Percentiles rank a stretch among this genome's conserved stretches.
Evolutionary conservation across 2,888 invertebrate species (phyloP).

Genomic region (Diarsia dahlii): DNA sequence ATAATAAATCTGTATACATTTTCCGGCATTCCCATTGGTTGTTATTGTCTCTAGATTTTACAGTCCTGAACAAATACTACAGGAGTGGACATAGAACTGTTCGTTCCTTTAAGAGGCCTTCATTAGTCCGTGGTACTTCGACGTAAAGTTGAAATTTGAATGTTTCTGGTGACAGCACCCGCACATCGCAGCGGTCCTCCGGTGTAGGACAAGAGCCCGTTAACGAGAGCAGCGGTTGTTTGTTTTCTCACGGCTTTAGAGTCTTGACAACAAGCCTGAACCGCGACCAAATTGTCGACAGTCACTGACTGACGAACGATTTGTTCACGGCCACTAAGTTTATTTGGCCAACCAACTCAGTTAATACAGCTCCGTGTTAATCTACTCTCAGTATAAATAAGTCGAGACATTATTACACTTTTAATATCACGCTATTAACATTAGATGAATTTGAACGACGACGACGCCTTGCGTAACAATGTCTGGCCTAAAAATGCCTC

Average conservation of each 20-base stretch:
- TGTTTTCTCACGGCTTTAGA: slow-evolving; percentile 86
- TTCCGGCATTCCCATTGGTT: slow-evolving; percentile 70
- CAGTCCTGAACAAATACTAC: slow-evolving; percentile 72
- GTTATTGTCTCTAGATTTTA: slow-evolving; percentile 71
- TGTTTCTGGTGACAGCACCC: slow-evolving; percentile 70
- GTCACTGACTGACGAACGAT: slow-evolving; percentile 68
- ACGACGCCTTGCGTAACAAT: slow-evolving; percentile 41
- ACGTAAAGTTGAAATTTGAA: slow-evolving; percentile 61
- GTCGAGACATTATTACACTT: slow-evolving; percentile 41
- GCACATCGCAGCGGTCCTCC: slow-evolving; percentile 60
- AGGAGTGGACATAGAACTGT: slow-evolving; percentile 51
- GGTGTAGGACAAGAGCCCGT: slow-evolving; percentile 78
- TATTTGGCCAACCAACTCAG: slow-evolving; percentile 19
- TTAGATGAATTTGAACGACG: slow-evolving; percentile 46
- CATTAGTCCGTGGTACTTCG: slow-evolving; percentile 24
- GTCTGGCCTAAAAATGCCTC: slow-evolving; percentile 8
- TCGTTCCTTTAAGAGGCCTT: neutral
- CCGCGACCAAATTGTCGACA: slow-evolving; percentile 74
- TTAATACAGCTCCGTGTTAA: slow-evolving; percentile 19
- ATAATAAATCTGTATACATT: slow-evolving; percentile 65
- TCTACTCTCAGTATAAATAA: slow-evolving; percentile 32
- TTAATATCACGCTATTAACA: slow-evolving; percentile 50
- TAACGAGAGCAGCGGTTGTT: slow-evolving; percentile 84
- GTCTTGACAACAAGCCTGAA: slow-evolving; percentile 74
- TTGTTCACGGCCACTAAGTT: slow-evolving; percentile 66